Base-by-base conservation (phyloP, 2,888 invertebrate genomes). In the Lordiphosa fenestrarum region DNA sequence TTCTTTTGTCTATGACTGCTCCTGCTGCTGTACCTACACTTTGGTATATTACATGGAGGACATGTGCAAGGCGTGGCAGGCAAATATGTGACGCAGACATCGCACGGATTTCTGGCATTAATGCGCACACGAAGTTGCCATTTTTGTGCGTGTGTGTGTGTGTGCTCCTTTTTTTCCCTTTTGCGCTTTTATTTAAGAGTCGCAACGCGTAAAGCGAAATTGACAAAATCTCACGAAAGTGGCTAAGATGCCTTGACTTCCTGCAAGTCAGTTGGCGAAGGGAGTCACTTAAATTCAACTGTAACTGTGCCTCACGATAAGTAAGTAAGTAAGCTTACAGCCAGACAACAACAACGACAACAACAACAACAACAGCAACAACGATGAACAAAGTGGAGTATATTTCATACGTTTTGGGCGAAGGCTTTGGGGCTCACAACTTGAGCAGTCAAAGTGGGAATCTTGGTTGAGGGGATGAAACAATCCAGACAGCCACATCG, bases 91-190 rank as follows among this genome's bases (percentile, higher is more conserved):
- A 37, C 25, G 53, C 46, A 53, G 70, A 66, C 73, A 71, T 71
- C 68, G 68, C 73, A 63, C 68, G 73, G 73, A 75, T 75, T 75
- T 72, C 59, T 69, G 62, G 67, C 73, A 75, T 72, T 72, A 70
- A 70, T 72, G 73, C 72, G 56, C 30, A 30, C 30, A 30, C 78
- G 58, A 72, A 74, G 78, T 72, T 75, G 42, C 12, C 42, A n/a
- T 15, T 35, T 39, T 58, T 41, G 13, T 39, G 37, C 15, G 25
- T 25, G 25, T 25, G 23, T 51, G 51, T 41, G 38, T 61, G 65
- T 19, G 48, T 49, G 35, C 37, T 60, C 42, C 47, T 37, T 63
- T 63, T 36, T 56, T 63, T 53, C 44, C 52, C 47, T 60, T 52
- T 56, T 63, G 56, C 44, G 53, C 47, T 60, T 52, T 51, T 63